Percentiles rank a stretch among this genome's conserved stretches.
Evolutionary conservation across 2,888 invertebrate species (phyloP).

Genomic region (Corythucha ciliata): DNA sequence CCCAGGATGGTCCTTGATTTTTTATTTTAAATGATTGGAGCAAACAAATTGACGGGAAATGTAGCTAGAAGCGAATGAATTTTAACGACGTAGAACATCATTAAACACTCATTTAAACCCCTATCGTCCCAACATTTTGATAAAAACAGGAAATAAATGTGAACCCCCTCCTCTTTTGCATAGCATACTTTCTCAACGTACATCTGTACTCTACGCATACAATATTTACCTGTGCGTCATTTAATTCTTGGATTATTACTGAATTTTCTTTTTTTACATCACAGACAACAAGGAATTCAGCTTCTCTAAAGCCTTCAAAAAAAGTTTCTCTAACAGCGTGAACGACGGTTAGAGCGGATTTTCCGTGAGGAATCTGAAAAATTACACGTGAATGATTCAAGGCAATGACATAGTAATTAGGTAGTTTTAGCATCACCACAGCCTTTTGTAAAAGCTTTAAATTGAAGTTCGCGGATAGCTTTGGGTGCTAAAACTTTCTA

Average conservation of each 20-base stretch:
- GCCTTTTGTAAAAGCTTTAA: not conserved
- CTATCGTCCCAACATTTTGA: not conserved
- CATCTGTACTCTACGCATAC: not conserved
- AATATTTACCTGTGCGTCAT: conserved; percentile 64
- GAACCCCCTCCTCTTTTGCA: not conserved
- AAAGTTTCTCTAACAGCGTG: conserved; percentile 65
- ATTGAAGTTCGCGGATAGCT: not conserved
- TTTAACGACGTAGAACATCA: too few species aligned
- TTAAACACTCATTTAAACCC: too few species aligned
- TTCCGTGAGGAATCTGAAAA: conserved; percentile 63
- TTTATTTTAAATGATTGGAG: too few species aligned
- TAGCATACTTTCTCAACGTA: not conserved
- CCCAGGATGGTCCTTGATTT: not conserved
- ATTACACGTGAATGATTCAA: not conserved
- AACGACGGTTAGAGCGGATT: conserved; percentile 69
- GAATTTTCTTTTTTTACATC: conserved; percentile 73
- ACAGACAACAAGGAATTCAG: conserved; percentile 82
- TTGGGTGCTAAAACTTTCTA: not conserved
- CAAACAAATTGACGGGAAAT: too few species aligned
- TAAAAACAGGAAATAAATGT: conserved; percentile 5
- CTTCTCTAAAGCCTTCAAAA: conserved; percentile 64
- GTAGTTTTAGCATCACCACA: not conserved
- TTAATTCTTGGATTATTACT: conserved; percentile 66
- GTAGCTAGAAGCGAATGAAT: too few species aligned
- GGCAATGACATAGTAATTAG: too few species aligned